Evolutionary conservation across 2,888 invertebrate genomes (phyloP), one percentile per base, ranked within the genome.

Genomic region (Sialis lutaria): DNA sequence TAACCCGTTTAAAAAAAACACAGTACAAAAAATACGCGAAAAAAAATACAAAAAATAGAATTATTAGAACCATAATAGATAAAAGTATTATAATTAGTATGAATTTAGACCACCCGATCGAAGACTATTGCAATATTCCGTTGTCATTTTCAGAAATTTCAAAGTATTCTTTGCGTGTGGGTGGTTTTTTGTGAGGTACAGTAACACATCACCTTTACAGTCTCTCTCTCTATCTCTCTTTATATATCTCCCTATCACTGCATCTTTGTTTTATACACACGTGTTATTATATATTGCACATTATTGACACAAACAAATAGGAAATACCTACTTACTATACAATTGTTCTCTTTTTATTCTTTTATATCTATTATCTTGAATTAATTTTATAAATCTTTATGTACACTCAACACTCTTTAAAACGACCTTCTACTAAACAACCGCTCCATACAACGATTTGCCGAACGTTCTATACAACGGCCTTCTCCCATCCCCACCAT

Each of bases 141-240:
- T 69, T 69, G 67, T 69, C 22, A 69, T 72, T 77, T 78, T 75
- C 78, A 79, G 79, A 74, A 77, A 77, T 73, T 77, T 76, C 77
- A 78, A 77, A 78, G 77, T 81, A 77, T 81, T 79, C 79, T 82
- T 82, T 80, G 81, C 79, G 74, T 82, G 82, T 77, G 81, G 82
- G 75, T 82, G 81, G 82, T 80, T 82, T 69, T 82, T 80, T 74
- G 77, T 80, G 76, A 82, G 82, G 81, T 82, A 82, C 73, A 72
- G 72, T 72, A 70, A 55, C 50, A 45, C 40, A 42, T 12, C 37
- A 10, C 37, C 37, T 37, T 37, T 37, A 37, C 37, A 10, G 37
- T 37, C 37, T n/a, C 32, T 42, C 10, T 35, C 37, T 37, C 37
- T n/a, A 10, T 37, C 37, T 37, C 12, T 31, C 9, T 30, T 42